These are phyloP conservation scores for Gambusia affinis DNA, from an alignment of 2,113 vertebrate genomes.

Conservation along the genomic window DNA sequence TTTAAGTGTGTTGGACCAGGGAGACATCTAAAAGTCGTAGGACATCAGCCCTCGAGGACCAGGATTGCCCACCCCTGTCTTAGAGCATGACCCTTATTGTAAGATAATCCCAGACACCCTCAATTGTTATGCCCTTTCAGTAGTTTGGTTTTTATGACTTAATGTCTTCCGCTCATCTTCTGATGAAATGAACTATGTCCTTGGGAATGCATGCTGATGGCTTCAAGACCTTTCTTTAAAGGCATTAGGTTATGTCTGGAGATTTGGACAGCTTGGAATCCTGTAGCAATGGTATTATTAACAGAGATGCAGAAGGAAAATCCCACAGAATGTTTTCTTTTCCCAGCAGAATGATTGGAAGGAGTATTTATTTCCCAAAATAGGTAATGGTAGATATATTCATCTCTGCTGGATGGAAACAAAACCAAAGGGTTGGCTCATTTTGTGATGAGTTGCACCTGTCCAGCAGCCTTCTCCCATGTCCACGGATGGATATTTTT, in stretches of 20 bases:
- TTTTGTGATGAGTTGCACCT: slow-evolving; percentile 57
- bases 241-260: background rate
- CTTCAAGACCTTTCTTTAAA: background rate
- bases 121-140: slow-evolving; percentile 36
- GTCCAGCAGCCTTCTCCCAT: slow-evolving; percentile 37
- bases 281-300: background rate
- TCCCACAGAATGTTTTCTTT: background rate
- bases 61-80: too few species aligned
- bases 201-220: slow-evolving; percentile 1
- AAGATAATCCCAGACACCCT: slow-evolving; percentile 40
- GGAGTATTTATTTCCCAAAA: background rate
- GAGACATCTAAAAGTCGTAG: too few species aligned
- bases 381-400: background rate
- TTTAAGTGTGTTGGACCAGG: too few species aligned
- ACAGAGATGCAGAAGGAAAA: background rate
- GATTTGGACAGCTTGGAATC: background rate
- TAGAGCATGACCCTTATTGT: slow-evolving; percentile 29
- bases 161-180: slow-evolving; percentile 43
- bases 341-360: too few species aligned
- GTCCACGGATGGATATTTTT: slow-evolving; percentile 59
- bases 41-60: too few species aligned
- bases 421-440: slow-evolving; percentile 8
- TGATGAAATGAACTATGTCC: slow-evolving; percentile 9
- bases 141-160: slow-evolving; percentile 45
- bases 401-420: background rate